A percentile compares a stretch with the other conserved stretches of the same genome.
phyloP scores from a whole-genome alignment of 2,113 vertebrate genomes.

The Pantherophis guttatus region DNA sequence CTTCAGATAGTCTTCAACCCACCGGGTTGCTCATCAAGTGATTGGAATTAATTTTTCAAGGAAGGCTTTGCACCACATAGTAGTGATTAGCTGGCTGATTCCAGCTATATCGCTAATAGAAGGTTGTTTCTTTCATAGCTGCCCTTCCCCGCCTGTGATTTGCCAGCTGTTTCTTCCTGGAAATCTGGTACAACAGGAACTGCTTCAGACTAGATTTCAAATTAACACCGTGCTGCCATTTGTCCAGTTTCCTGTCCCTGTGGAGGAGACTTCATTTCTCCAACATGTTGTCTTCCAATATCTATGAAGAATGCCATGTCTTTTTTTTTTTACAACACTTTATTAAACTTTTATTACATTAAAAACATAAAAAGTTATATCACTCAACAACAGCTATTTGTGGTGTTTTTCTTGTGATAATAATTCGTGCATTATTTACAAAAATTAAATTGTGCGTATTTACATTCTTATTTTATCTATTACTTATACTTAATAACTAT shows the following conservation, averaged over 20 bases:
- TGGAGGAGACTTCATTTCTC: not conserved
- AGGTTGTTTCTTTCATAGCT: not conserved
- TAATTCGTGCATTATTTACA: no score
- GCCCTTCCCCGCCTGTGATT: not conserved
- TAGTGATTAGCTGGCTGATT: constrained; percentile 5
- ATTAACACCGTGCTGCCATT: not conserved
- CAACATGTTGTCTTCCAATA: not conserved
- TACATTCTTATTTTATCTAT: no score
- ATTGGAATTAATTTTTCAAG: constrained; percentile 59
- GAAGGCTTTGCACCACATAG: not conserved
- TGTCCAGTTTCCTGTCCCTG: not conserved
- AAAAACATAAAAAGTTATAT: no score
- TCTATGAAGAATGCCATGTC: not conserved
- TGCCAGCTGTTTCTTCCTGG: constrained; percentile 10
- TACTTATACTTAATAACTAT: no score
- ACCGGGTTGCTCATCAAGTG: constrained; percentile 47
- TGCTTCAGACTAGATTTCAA: not conserved
- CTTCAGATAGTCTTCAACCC: constrained; percentile 56
- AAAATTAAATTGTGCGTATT: no score
- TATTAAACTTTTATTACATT: no score
- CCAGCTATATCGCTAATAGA: not conserved
- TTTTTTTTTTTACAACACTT: no score
- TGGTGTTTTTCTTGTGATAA: no score
- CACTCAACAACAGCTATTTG: no score
- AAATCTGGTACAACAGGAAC: not conserved